Percentiles rank a stretch among this genome's conserved stretches.
phyloP scores from a whole-genome alignment of 2,888 invertebrate species.

The Aricia artaxerxes region DNA sequence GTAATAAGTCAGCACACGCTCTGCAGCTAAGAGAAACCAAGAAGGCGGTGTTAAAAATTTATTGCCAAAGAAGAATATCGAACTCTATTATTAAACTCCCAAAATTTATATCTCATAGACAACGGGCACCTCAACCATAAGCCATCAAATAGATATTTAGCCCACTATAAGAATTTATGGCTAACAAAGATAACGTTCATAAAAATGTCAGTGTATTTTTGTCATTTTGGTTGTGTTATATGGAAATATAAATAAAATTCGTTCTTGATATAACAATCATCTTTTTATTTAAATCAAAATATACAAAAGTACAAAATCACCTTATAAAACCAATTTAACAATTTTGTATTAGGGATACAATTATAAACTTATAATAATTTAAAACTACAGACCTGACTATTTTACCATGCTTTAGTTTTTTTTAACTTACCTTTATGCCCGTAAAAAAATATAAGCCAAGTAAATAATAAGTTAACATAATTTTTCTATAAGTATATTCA shows the following conservation, averaged over 20 bases:
- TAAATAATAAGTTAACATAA: background rate
- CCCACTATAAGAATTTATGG: too few relatives aligned
- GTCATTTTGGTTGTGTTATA: background rate
- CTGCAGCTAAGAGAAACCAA: conserved; percentile 65
- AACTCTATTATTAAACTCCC: conserved; percentile 60
- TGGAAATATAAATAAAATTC: background rate
- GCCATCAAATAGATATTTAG: background rate
- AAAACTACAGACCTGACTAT: background rate
- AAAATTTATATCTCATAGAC: conserved; percentile 56
- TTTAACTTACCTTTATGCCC: background rate
- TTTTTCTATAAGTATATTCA: background rate
- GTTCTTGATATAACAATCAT: background rate
- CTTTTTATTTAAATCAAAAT: background rate
- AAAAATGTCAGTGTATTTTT: background rate
- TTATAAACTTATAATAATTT: background rate
- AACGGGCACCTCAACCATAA: conserved; percentile 45
- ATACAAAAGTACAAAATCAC: conserved; percentile 13
- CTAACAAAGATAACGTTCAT: background rate
- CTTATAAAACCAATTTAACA: background rate
- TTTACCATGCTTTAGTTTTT: background rate
- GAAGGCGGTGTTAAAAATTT: conserved; percentile 67
- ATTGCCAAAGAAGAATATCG: conserved; percentile 54
- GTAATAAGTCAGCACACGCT: conserved; percentile 49
- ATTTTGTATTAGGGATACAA: background rate
- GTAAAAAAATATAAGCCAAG: background rate